Conservation (phyloP, 2,113 vertebrate species). For the Pionites leucogaster region DNA sequence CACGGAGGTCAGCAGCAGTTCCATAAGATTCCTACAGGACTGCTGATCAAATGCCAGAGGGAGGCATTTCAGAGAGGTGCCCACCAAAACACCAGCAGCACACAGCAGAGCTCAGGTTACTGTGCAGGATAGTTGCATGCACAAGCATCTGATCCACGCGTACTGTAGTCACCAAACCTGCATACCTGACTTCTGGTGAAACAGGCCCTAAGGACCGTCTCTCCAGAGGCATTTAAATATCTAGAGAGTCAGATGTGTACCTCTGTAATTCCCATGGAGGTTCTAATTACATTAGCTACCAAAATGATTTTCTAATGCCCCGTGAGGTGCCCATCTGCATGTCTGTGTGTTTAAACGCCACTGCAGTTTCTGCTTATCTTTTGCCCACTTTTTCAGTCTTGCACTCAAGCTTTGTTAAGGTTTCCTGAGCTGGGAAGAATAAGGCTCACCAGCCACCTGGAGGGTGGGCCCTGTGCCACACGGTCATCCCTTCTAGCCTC, state of each 20-base stretch:
- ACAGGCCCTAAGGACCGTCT: background rate
- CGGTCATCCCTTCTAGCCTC: fast-evolving
- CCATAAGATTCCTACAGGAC: fast-evolving
- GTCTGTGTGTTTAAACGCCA: background rate
- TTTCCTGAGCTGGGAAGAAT: background rate
- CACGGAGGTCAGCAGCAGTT: background rate
- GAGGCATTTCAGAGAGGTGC: background rate
- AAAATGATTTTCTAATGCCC: background rate
- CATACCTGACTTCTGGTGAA: background rate
- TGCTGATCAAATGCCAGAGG: background rate
- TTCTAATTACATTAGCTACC: background rate
- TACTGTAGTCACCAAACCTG: background rate
- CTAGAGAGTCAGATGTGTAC: background rate
- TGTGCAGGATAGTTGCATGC: fast-evolving
- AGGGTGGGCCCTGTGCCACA: background rate
- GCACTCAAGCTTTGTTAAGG: background rate
- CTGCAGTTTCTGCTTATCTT: background rate
- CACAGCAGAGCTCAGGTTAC: background rate
- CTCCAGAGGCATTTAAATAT: background rate
- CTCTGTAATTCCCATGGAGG: background rate
- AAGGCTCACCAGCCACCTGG: background rate
- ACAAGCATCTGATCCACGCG: fast-evolving
- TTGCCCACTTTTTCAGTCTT: background rate
- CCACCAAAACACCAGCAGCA: background rate
- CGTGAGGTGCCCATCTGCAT: background rate